Evolutionary conservation across 2,888 invertebrate genomes (phyloP), one percentile per base, ranked within the genome.

Genomic region (Pammene aurita): DNA sequence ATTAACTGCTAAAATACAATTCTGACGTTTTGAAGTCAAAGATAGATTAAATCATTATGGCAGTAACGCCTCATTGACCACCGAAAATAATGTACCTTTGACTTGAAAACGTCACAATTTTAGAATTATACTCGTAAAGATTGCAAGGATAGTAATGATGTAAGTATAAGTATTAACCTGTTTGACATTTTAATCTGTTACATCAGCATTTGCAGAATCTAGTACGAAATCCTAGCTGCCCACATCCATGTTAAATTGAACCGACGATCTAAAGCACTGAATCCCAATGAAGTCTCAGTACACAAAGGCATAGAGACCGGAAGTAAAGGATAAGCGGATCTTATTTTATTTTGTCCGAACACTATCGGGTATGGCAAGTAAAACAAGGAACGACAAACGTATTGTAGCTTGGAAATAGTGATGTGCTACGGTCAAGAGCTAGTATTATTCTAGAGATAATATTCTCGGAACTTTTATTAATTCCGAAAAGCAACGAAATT

Each of bases 321-420:
- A 65, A 57, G 41, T 58, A 58, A 58, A 41, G 58, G 66, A 66
- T 66, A 66, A 58, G 42, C 57, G 52, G 57, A 64, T 52, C 58
- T 65, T 54, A 65, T 64, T 69, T 69, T 65, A 55, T 69, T 60
- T 55, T 54, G 58, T 65, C 55, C 69, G 70, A 48, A 26, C 74
- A 72, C 73, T 74, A 77, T 74, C 74, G 77, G 75, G 72, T 76
- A 74, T 66, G 72, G 54, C 69, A 73, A 68, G 50, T 56, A 50
- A 74, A 76, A 72, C 75, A 74, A 73, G 76, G 78, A 71, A 76
- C 70, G 75, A 77, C 76, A 75, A 76, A 68, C 73, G 73, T 78
- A 78, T 76, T 78, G 75, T 76, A 72, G 61, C 73, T 70, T 48
- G 63, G 35, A 71, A 7, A 7, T 54, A 26, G 26, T 13, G 34